Conservation (phyloP, 2,888 invertebrate species). For the Lasioglossum pauxillum region DNA sequence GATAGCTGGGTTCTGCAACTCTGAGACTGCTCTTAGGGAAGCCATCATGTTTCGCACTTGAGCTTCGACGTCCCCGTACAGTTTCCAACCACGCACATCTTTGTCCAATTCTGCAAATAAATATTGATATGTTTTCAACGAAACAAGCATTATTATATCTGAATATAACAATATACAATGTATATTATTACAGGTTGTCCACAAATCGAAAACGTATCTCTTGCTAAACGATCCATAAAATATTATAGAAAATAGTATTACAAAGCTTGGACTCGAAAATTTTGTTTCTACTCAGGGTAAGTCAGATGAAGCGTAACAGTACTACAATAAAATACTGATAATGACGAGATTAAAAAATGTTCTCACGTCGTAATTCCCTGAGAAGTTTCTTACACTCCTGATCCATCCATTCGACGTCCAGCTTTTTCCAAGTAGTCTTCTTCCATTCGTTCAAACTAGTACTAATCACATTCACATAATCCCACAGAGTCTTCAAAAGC, state of each 20-base stretch:
- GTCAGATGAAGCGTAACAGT: background rate
- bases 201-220: no score
- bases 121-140: background rate
- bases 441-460: constrained; percentile 96
- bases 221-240: no score
- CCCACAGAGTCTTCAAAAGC: constrained; percentile 94
- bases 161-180: background rate
- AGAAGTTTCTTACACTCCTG: constrained; percentile 96
- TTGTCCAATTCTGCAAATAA: constrained; percentile 86
- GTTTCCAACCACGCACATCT: constrained; percentile 89
- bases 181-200: background rate
- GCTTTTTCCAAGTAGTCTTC: constrained; percentile 96
- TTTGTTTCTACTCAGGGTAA: background rate
- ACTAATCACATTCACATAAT: constrained; percentile 92
- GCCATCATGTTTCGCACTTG: constrained; percentile 97
- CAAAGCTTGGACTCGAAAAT: background rate
- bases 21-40: constrained; percentile 95
- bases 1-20: constrained; percentile 97
- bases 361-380: constrained; percentile 91
- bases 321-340: background rate
- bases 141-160: background rate
- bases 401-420: constrained; percentile 97
- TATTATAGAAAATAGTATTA: no score
- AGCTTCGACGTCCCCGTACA: constrained; percentile 92
- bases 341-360: background rate